phyloP scores from a whole-genome alignment of 2,797 vertebrate species.

The Geotrypetes seraphini region DNA sequence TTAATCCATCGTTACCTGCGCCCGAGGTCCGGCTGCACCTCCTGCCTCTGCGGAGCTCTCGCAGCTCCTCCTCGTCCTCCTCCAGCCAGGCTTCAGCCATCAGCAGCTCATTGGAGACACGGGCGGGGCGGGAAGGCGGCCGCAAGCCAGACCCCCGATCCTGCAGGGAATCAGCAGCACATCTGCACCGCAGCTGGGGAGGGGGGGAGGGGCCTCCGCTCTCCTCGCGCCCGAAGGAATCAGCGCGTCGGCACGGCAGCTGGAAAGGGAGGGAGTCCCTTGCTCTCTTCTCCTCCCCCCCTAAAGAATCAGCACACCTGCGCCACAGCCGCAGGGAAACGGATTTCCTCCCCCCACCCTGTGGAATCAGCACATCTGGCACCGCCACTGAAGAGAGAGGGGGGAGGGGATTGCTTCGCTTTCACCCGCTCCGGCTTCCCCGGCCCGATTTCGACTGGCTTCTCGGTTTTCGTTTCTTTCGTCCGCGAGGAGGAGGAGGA shows the following conservation, averaged over 20 bases:
- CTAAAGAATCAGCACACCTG: not conserved
- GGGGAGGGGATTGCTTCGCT: not conserved
- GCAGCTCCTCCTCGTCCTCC: conserved; percentile 66
- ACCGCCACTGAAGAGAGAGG: too few species aligned
- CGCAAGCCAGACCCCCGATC: too few species aligned
- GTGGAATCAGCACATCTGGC: not conserved
- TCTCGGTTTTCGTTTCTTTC: conserved; percentile 8
- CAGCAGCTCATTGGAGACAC: conserved; percentile 7
- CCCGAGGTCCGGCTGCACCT: conserved; percentile 40
- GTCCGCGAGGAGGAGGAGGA: not conserved
- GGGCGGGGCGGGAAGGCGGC: too few species aligned
- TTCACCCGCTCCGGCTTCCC: too few species aligned
- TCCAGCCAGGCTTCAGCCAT: conserved; percentile 80
- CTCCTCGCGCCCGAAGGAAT: not conserved
- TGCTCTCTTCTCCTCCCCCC: too few species aligned
- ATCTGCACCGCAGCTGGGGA: not conserved
- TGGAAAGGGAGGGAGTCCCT: too few species aligned
- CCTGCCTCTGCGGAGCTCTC: conserved; percentile 52
- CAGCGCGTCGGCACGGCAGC: not conserved
- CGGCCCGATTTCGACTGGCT: not conserved
- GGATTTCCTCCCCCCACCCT: not conserved
- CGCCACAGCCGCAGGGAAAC: not conserved
- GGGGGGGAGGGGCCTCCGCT: not conserved
- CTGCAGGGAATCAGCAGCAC: too few species aligned
- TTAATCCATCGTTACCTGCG: conserved; percentile 65